Evolutionary conservation across 2,113 vertebrate species (phyloP).

Genomic region (Montifringilla adamsi): DNA sequence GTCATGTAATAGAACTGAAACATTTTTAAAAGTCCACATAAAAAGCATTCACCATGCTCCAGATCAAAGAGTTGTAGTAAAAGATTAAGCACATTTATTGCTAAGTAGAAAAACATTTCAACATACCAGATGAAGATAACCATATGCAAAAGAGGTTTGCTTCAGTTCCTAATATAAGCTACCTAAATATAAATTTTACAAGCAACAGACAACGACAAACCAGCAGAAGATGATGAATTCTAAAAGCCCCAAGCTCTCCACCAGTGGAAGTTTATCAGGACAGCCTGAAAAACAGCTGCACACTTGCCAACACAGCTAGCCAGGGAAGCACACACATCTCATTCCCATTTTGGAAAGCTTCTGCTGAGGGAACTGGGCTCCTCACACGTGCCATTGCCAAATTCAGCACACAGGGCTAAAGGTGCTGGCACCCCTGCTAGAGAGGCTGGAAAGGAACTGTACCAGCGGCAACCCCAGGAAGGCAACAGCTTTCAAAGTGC

Average conservation of each 20-base stretch:
- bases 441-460: not conserved
- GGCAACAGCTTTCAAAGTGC: not conserved
- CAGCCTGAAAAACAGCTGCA: not conserved
- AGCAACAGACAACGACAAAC: not conserved
- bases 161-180: not conserved
- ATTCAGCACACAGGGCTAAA: not conserved
- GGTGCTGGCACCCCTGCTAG: not conserved
- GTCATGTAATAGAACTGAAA: not conserved
- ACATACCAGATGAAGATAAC: not conserved
- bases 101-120: conserved; percentile 11
- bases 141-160: not conserved
- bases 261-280: not conserved
- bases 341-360: not conserved
- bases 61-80: not conserved
- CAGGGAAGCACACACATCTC: not conserved
- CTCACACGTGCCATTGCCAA: not conserved
- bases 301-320: not conserved
- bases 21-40: not conserved
- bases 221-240: not conserved
- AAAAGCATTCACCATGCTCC: not conserved
- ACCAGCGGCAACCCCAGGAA: not conserved
- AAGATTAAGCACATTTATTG: not conserved
- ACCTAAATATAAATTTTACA: conserved; percentile 6
- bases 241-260: not conserved
- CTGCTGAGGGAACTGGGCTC: not conserved